Evolutionary conservation across 2,888 invertebrate species (phyloP).

Genomic region (Iphiclides podalirius): DNA sequence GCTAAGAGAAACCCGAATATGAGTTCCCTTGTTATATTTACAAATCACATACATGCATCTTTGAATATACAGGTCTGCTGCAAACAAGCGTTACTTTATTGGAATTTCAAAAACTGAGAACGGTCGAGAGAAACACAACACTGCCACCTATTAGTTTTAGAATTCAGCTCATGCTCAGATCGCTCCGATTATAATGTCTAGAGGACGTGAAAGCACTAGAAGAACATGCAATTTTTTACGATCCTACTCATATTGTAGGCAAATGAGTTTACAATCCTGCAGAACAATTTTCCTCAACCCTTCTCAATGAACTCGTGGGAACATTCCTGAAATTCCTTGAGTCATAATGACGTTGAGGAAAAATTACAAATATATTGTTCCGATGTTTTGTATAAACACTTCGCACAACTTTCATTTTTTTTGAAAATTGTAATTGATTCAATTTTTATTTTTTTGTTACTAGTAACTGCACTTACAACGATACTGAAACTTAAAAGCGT

Average conservation of each 20-base stretch:
- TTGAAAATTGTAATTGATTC: not conserved
- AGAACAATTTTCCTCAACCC: conserved; percentile 11
- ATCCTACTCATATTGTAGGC: conserved; percentile 10
- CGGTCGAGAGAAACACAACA: conserved; percentile 2
- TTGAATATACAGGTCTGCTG: conserved; percentile 15
- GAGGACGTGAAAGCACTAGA: conserved; percentile 48
- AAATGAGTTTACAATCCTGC: not conserved
- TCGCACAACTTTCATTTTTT: no score
- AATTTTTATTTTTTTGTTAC: not conserved
- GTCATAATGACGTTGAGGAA: not conserved
- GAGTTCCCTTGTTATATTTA: no score
- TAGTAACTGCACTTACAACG: no score
- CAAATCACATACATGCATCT: no score
- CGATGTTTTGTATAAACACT: no score
- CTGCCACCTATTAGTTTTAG: conserved; percentile 36
- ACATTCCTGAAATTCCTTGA: no score
- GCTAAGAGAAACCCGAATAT: no score
- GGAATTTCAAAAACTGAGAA: not conserved
- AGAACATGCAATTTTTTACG: conserved; percentile 43
- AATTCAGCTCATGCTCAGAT: conserved; percentile 52
- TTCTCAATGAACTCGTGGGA: conserved; percentile 1
- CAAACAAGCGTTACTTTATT: not conserved
- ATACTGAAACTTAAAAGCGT: no score
- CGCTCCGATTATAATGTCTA: conserved; percentile 42
- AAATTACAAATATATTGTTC: no score